phyloP scores from a whole-genome alignment of 2,797 vertebrate genomes.

The Dallia pectoralis region DNA sequence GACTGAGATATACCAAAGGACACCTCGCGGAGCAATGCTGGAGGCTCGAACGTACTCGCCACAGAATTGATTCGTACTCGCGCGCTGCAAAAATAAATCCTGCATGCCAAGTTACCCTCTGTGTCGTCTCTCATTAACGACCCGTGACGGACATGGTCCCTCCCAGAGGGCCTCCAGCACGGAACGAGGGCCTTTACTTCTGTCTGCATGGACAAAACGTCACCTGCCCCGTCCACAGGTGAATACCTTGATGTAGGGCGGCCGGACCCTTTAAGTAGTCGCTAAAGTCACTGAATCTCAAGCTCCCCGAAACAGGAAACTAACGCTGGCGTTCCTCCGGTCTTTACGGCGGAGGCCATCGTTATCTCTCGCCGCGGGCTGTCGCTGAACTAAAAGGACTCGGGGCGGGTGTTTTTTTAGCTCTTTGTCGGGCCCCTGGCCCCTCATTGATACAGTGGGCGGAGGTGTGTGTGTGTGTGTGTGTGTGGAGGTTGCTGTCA shows the following conservation, averaged over 20 bases:
- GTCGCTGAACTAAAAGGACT: not conserved
- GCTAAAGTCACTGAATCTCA: not conserved
- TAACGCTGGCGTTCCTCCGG: not conserved
- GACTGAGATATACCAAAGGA: not conserved
- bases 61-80: not conserved
- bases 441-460: not conserved
- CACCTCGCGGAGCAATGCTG: not conserved
- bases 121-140: not conserved
- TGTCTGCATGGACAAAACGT: not conserved
- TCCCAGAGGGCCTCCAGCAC: not conserved
- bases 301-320: not conserved
- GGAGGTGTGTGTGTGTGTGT: constrained; percentile 1
- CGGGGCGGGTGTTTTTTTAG: not conserved
- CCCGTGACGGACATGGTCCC: not conserved
- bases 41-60: not conserved
- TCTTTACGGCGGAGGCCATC: not conserved
- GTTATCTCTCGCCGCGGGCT: not conserved
- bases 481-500: too few relatives aligned
- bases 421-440: not conserved
- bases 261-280: not conserved
- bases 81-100: not conserved
- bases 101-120: not conserved
- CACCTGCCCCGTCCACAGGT: not conserved
- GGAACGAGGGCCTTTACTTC: too few relatives aligned
- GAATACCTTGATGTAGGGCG: not conserved